Conservation (phyloP, 2,797 vertebrate species). For the Artibeus lituratus region DNA sequence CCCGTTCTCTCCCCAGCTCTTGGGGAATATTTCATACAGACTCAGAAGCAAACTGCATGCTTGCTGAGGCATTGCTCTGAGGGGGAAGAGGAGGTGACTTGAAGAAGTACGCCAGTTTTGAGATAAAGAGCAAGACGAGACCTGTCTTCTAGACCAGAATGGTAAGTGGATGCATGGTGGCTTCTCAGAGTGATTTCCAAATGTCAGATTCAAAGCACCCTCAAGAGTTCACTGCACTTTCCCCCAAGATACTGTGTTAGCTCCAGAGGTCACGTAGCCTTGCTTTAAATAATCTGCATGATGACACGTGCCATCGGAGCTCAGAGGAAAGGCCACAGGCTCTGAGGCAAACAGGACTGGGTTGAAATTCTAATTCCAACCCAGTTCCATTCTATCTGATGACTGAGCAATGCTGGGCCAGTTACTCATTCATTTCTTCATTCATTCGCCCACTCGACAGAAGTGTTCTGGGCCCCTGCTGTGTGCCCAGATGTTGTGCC, state of each 20-base stretch:
- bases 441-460: neutral
- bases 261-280: neutral
- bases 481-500: neutral
- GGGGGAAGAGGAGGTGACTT: neutral
- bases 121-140: neutral
- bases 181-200: slow-evolving; percentile 39
- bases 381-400: no score
- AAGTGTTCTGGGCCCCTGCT: neutral
- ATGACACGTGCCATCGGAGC: neutral
- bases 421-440: neutral
- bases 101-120: neutral
- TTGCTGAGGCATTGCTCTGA: neutral
- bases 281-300: neutral
- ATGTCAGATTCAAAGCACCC: slow-evolving; percentile 37
- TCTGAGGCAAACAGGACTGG: neutral
- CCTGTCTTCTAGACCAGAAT: neutral
- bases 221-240: neutral
- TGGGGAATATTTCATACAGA: neutral
- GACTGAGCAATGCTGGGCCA: neutral
- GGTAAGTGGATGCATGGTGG: neutral
- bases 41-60: neutral
- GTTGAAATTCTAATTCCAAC: neutral
- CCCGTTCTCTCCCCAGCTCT: neutral
- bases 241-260: neutral
- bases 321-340: neutral